Conservation (phyloP, 2,113 vertebrate genomes). For the Dryoscopus gambensis region DNA sequence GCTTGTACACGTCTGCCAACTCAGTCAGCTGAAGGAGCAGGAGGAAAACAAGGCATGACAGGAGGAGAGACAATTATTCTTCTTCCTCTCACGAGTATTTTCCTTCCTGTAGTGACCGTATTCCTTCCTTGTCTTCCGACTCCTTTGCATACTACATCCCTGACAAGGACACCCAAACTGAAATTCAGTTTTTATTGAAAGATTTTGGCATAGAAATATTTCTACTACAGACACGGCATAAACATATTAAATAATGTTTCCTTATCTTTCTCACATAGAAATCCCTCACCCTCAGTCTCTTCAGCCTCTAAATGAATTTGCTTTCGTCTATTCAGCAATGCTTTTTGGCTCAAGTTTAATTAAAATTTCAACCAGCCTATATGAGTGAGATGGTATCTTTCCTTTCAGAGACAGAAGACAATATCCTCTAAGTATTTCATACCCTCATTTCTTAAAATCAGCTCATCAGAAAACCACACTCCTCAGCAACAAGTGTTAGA, state of each 20-base stretch:
- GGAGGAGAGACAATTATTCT: not conserved
- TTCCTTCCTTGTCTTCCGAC: not conserved
- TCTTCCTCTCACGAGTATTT: not conserved
- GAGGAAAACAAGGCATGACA: not conserved
- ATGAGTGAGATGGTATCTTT: slow-evolving; percentile 46
- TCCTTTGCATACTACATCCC: not conserved
- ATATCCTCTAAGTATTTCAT: slow-evolving; percentile 63
- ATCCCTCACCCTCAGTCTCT: not conserved
- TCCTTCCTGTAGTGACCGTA: rapidly evolving
- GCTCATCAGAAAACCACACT: slow-evolving; percentile 58
- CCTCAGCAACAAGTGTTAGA: slow-evolving; percentile 60
- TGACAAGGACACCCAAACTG: not conserved
- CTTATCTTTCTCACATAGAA: slow-evolving; percentile 40
- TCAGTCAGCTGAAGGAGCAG: not conserved
- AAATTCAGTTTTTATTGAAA: not conserved
- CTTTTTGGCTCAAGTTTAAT: slow-evolving; percentile 55
- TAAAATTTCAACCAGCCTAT: slow-evolving; percentile 53
- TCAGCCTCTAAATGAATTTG: slow-evolving; percentile 12
- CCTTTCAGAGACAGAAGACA: slow-evolving; percentile 57
- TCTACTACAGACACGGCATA: not conserved
- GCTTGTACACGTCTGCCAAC: not conserved
- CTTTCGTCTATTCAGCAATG: slow-evolving; percentile 33
- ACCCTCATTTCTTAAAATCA: slow-evolving; percentile 63
- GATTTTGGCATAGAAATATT: not conserved
- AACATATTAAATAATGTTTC: slow-evolving; percentile 19